Evolutionary conservation across 2,888 invertebrate species (phyloP).

Genomic region (Drosophila antonietae): DNA sequence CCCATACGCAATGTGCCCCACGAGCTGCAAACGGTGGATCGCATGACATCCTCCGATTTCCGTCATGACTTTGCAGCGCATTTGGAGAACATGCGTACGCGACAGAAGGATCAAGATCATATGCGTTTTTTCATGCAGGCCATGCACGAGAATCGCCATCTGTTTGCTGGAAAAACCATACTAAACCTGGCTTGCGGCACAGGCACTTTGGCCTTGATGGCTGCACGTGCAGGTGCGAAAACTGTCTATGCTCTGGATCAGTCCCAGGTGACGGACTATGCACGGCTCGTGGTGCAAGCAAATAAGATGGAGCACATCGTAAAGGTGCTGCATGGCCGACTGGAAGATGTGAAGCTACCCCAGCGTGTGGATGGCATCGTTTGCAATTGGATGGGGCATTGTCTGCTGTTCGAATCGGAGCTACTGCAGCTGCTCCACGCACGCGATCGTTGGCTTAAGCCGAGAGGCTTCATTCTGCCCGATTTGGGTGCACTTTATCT

Average conservation of each 20-base stretch:
- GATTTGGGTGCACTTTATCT: conserved; percentile 95
- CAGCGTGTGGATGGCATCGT: conserved; percentile 92
- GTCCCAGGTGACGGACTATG: conserved; percentile 74
- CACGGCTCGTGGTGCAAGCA: conserved; percentile 66
- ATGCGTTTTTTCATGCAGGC: conserved; percentile 63
- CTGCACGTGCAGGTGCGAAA: conserved; percentile 75
- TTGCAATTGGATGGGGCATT: conserved; percentile 90
- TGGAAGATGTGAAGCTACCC: conserved; percentile 66
- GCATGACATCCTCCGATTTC: conserved; percentile 79
- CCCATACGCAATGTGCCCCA: conserved; percentile 41
- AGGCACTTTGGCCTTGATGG: conserved; percentile 76
- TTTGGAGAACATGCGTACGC: conserved; percentile 57
- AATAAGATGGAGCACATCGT: conserved; percentile 65
- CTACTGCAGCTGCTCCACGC: conserved; percentile 97
- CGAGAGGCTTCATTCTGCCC: conserved; percentile 95
- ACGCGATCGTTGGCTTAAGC: conserved; percentile 97
- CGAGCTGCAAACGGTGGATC: conserved; percentile 57
- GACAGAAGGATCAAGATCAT: conserved; percentile 58
- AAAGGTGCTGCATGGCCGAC: conserved; percentile 70
- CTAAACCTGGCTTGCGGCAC: conserved; percentile 76
- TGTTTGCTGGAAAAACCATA: conserved; percentile 70
- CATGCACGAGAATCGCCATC: conserved; percentile 74
- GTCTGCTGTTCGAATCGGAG: conserved; percentile 98
- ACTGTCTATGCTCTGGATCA: conserved; percentile 77
- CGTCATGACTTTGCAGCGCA: conserved; percentile 72